Percentiles rank a stretch among this genome's conserved stretches.
Conservation (phyloP, 1,140 invertebrate species). For the Apis dorsata region DNA sequence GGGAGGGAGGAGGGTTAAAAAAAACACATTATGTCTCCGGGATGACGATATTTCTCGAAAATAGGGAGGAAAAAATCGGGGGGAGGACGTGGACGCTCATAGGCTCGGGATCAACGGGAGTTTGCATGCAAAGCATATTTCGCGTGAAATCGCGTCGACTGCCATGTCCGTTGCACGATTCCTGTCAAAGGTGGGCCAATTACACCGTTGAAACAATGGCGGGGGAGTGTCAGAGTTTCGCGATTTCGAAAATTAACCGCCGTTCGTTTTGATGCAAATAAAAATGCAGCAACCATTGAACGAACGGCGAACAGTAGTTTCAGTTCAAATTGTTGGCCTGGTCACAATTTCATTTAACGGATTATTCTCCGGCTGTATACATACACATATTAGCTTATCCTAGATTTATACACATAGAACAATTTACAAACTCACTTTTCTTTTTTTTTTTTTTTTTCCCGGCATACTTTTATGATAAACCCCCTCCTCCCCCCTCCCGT, state of each 20-base stretch:
- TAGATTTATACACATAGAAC: neutral
- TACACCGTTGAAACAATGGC: slow-evolving; percentile 21
- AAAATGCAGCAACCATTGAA: neutral
- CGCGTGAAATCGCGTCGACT: slow-evolving; percentile 4
- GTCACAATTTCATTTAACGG: neutral
- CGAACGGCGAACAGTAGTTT: neutral
- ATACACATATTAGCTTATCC: neutral
- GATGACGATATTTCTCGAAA: slow-evolving; percentile 4
- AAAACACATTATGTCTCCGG: neutral
- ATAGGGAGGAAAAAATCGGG: neutral
- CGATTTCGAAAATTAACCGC: slow-evolving; percentile 22
- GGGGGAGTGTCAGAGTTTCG: slow-evolving; percentile 8
- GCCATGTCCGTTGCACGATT: slow-evolving; percentile 18
- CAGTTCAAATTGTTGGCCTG: neutral
- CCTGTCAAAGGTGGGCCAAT: slow-evolving; percentile 36
- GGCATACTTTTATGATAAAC: neutral
- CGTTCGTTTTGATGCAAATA: neutral
- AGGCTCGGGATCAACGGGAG: slow-evolving; percentile 7
- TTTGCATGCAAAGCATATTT: slow-evolving; percentile 45
- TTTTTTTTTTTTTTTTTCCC: neutral
- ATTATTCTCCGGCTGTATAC: too few relatives aligned
- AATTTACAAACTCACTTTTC: neutral
- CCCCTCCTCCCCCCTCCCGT: too few relatives aligned
- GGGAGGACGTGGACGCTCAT: neutral
- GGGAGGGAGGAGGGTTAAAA: too few relatives aligned